Conservation (phyloP, 2,888 invertebrate species). For the Troglohyphantes excavatus region DNA sequence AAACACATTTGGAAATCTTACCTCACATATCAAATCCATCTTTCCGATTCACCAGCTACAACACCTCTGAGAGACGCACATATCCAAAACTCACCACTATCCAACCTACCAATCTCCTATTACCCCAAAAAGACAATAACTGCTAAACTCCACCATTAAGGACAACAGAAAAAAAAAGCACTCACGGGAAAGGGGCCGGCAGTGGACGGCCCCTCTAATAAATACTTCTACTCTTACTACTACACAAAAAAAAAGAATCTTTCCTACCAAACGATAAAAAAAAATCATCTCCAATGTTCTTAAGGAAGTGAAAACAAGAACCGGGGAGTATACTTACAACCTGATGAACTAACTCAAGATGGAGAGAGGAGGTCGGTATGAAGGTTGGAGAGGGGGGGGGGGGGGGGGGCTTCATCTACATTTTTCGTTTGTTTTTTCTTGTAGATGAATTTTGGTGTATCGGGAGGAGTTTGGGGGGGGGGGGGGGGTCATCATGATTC, state of each 20-base stretch:
- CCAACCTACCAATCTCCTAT: neutral
- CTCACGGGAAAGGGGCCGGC: neutral
- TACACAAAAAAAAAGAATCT: neutral
- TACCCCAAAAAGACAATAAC: slow-evolving; percentile 34
- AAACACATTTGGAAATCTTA: neutral
- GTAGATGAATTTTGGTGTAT: slow-evolving; percentile 44
- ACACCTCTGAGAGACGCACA: neutral
- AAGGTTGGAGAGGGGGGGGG: slow-evolving; percentile 7
- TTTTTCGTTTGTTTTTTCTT: slow-evolving; percentile 28
- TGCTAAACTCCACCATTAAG: slow-evolving; percentile 44
- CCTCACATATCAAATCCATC: neutral
- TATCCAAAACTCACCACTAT: neutral
- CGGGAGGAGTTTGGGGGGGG: too few species aligned
- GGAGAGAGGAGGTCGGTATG: too few species aligned
- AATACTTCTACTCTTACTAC: slow-evolving; percentile 32
- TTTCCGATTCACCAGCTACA: neutral
- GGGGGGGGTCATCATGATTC: slow-evolving; percentile 53
- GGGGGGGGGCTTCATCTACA: neutral
- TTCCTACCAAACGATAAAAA: neutral
- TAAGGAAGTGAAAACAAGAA: slow-evolving; percentile 52
- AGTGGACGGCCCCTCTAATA: slow-evolving; percentile 52
- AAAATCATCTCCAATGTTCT: slow-evolving; percentile 14
- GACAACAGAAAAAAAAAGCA: slow-evolving; percentile 14
- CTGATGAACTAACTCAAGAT: slow-evolving; percentile 51
- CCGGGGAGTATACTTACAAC: slow-evolving; percentile 33